Percentiles rank a stretch among this genome's conserved stretches.
Evolutionary conservation across 2,797 vertebrate genomes (phyloP).

Genomic region (Pelodytes ibericus): DNA sequence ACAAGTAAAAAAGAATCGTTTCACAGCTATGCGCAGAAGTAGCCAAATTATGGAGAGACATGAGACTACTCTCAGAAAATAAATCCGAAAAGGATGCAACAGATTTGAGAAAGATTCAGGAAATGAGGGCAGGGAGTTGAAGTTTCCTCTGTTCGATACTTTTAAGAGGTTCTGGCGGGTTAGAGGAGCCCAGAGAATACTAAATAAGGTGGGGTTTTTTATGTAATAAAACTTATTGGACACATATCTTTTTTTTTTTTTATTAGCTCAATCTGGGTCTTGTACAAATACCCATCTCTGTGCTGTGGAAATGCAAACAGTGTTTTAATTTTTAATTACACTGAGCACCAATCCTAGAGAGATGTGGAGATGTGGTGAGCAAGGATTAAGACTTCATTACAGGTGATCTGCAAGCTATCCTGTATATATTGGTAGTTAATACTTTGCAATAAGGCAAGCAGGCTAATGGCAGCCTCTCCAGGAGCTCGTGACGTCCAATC

Average conservation of each 20-base stretch:
- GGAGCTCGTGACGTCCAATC: neutral
- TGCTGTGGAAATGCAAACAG: constrained; percentile 77
- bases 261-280: constrained; percentile 76
- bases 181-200: constrained; percentile 57
- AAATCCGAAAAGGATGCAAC: neutral
- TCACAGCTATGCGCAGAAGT: no score
- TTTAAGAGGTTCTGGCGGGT: constrained; percentile 5
- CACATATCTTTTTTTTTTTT: constrained; percentile 79
- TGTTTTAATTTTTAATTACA: constrained; percentile 84
- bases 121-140: neutral
- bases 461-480: constrained; percentile 29
- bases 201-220: constrained; percentile 58
- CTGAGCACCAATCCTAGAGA: constrained; percentile 73
- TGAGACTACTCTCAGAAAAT: no score
- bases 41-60: no score
- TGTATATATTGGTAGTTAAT: constrained; percentile 79
- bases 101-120: neutral
- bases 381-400: constrained; percentile 82
- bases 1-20: no score
- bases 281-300: constrained; percentile 67
- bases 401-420: constrained; percentile 75
- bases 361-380: constrained; percentile 60
- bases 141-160: constrained; percentile 7
- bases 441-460: constrained; percentile 62
- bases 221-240: constrained; percentile 70